Conservation (phyloP, 2,888 invertebrate species). For the Ecliptopera silaceata region DNA sequence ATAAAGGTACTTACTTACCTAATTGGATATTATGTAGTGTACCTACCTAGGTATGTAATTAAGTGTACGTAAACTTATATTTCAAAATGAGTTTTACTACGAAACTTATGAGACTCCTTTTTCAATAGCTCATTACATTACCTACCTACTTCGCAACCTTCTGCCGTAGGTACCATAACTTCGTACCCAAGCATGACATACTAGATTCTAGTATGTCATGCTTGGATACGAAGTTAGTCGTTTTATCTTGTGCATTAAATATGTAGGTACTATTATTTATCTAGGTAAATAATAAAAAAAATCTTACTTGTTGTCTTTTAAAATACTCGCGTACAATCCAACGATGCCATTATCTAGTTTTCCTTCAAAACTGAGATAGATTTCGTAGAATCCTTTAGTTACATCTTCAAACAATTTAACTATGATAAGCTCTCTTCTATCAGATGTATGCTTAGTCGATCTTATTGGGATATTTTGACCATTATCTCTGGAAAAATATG, state of each 20-base stretch:
- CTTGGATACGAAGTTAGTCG: too few species aligned
- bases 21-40: too few species aligned
- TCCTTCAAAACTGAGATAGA: conserved; percentile 79
- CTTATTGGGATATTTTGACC: conserved; percentile 33
- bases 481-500: conserved; percentile 8
- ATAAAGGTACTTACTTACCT: too few species aligned
- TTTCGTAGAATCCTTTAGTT: conserved; percentile 50
- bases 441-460: conserved; percentile 43
- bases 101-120: too few species aligned
- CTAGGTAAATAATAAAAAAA: not conserved
- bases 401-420: conserved; percentile 61
- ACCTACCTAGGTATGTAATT: not conserved
- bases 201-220: too few species aligned
- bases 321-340: conserved; percentile 83
- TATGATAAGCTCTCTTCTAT: conserved; percentile 63
- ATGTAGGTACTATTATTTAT: not conserved
- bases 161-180: too few species aligned
- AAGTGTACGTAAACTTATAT: too few species aligned
- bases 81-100: too few species aligned
- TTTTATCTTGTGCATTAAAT: too few species aligned
- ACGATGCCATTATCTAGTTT: conserved; percentile 75
- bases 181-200: too few species aligned
- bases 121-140: too few species aligned
- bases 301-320: conserved; percentile 72
- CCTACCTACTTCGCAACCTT: too few species aligned